Conservation (phyloP, 2,113 vertebrate genomes). For the Furnarius figulus region DNA sequence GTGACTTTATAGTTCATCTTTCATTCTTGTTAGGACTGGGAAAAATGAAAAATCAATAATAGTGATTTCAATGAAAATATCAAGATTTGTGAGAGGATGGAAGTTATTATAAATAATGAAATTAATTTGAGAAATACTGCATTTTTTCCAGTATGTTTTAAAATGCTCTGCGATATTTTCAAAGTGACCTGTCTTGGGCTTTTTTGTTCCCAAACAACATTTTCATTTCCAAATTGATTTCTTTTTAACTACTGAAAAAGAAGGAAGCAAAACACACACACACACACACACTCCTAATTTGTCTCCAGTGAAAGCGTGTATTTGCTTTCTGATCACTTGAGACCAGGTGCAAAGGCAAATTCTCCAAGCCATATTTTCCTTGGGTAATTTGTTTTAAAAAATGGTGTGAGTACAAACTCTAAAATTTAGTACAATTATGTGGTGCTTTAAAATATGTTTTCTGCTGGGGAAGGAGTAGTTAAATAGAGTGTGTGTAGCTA, state of each 20-base stretch:
- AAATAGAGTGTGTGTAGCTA: background rate
- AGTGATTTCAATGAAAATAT: background rate
- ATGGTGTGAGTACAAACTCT: background rate
- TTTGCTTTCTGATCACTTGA: background rate
- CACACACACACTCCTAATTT: accelerated
- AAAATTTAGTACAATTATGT: background rate
- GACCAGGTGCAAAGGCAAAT: background rate
- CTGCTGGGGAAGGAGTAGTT: background rate
- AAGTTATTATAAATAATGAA: background rate
- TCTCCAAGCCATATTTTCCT: background rate
- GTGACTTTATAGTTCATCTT: background rate
- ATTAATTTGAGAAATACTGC: background rate
- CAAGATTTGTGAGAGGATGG: background rate
- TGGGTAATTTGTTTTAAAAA: background rate
- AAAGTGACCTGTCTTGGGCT: background rate
- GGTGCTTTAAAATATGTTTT: background rate
- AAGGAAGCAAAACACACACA: background rate
- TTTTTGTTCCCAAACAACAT: background rate
- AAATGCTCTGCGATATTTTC: background rate
- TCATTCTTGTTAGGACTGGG: background rate
- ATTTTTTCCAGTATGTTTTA: background rate
- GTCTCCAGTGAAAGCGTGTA: background rate
- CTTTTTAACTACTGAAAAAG: background rate
- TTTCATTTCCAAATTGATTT: background rate
- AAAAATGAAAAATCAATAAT: background rate